These are phyloP conservation scores for Otocyon megalotis DNA, from an alignment of 2,113 vertebrate species.

Conservation along the genomic window DNA sequence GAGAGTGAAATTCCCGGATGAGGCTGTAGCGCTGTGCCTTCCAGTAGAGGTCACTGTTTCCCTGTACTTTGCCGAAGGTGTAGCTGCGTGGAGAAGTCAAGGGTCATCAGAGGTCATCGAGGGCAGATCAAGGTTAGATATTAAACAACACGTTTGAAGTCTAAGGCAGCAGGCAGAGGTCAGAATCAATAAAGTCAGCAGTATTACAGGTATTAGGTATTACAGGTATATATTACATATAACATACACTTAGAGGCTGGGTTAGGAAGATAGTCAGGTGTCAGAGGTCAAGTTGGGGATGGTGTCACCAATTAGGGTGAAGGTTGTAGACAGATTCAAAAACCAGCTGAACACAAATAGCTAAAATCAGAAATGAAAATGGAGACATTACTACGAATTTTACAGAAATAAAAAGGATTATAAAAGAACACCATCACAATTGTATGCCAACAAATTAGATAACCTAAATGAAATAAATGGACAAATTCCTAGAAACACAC, in stretches of 20 bases:
- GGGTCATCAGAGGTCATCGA: not conserved
- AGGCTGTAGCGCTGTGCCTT: constrained; percentile 95
- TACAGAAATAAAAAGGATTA: not conserved
- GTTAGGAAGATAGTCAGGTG: not conserved
- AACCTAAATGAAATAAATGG: constrained; percentile 41
- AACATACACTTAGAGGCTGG: not conserved
- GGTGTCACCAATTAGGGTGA: not conserved
- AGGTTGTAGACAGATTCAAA: not conserved
- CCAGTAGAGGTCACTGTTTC: constrained; percentile 93
- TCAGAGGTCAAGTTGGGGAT: not conserved
- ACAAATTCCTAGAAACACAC: not conserved
- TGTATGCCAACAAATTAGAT: not conserved
- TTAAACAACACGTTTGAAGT: not conserved
- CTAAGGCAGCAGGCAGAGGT: not conserved
- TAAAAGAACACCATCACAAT: not conserved
- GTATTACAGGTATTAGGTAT: not conserved
- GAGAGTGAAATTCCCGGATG: constrained; percentile 92
- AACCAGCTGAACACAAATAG: constrained; percentile 16
- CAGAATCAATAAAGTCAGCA: not conserved
- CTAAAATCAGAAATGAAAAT: not conserved
- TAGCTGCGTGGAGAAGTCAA: constrained; percentile 84
- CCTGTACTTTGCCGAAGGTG: constrained; percentile 94
- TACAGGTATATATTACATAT: not conserved
- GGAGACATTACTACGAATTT: not conserved
- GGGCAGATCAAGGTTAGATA: not conserved